Percentiles rank a stretch among this genome's conserved stretches.
Conservation (phyloP, 2,113 vertebrate species). For the Siniperca chuatsi region DNA sequence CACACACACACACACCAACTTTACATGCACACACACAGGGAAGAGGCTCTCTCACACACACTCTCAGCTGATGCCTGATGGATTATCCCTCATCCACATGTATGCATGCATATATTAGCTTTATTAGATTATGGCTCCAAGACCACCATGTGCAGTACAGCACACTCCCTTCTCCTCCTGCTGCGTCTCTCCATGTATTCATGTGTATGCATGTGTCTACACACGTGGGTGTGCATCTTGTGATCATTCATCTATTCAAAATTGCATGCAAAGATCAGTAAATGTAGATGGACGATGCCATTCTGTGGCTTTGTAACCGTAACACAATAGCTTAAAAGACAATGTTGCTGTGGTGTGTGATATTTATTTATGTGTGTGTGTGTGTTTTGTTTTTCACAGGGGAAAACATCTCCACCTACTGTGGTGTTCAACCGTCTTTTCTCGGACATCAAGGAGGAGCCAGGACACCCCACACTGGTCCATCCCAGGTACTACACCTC, state of each 20-base stretch:
- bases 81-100: constrained; percentile 68
- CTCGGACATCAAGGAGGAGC: constrained; percentile 97
- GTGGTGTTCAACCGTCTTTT: constrained; percentile 91
- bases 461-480: constrained; percentile 89
- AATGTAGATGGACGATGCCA: constrained; percentile 15
- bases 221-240: constrained; percentile 16
- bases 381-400: constrained; percentile 77
- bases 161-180: constrained; percentile 45
- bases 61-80: constrained; percentile 66
- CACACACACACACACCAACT: constrained; percentile 15
- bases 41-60: constrained; percentile 43
- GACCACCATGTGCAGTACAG: constrained; percentile 55
- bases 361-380: constrained; percentile 34
- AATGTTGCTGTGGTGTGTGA: constrained; percentile 1
- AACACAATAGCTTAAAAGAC: background rate
- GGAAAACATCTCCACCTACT: constrained; percentile 84
- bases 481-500: constrained; percentile 91
- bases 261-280: constrained; percentile 38
- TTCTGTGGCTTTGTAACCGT: background rate
- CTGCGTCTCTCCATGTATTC: constrained; percentile 37
- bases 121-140: constrained; percentile 67
- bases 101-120: constrained; percentile 75
- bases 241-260: constrained; percentile 47
- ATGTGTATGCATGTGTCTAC: constrained; percentile 2
- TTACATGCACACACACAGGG: constrained; percentile 21